These are phyloP conservation scores for Digitonthophagus gazella DNA, from an alignment of 2,888 invertebrate genomes.

Conservation along the genomic window DNA sequence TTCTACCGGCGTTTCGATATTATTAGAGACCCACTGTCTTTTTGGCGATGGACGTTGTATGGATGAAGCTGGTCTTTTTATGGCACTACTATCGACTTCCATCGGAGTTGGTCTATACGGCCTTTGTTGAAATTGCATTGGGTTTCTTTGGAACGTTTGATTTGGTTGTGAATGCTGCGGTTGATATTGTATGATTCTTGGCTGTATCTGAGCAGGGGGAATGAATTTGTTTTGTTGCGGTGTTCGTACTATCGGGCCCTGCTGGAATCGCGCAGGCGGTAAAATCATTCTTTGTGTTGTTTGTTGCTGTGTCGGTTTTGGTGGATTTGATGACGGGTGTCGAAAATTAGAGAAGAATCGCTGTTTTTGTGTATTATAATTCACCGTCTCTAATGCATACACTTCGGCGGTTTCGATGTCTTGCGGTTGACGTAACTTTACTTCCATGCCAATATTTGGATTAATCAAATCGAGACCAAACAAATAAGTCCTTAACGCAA, in stretches of 20 bases:
- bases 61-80: conserved; percentile 8
- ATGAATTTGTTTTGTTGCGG: not conserved
- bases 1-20: not conserved
- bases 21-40: conserved; percentile 14
- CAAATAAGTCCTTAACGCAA: not conserved
- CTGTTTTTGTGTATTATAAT: too few species aligned
- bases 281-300: too few species aligned
- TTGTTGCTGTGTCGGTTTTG: not conserved
- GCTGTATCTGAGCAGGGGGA: not conserved
- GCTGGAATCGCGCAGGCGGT: too few species aligned
- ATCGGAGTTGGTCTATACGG: conserved; percentile 12
- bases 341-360: too few species aligned
- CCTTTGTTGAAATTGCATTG: not conserved
- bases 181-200: not conserved
- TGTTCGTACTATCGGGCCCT: too few species aligned
- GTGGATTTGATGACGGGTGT: too few species aligned
- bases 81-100: conserved; percentile 8
- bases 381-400: too few species aligned
- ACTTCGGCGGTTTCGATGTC: too few species aligned
- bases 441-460: too few species aligned
- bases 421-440: too few species aligned
- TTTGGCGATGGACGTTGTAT: conserved; percentile 1
- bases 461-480: too few species aligned
- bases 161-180: not conserved
- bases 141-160: too few species aligned